phyloP scores from a whole-genome alignment of 2,888 invertebrate species.

The Limnephilus rhombicus region DNA sequence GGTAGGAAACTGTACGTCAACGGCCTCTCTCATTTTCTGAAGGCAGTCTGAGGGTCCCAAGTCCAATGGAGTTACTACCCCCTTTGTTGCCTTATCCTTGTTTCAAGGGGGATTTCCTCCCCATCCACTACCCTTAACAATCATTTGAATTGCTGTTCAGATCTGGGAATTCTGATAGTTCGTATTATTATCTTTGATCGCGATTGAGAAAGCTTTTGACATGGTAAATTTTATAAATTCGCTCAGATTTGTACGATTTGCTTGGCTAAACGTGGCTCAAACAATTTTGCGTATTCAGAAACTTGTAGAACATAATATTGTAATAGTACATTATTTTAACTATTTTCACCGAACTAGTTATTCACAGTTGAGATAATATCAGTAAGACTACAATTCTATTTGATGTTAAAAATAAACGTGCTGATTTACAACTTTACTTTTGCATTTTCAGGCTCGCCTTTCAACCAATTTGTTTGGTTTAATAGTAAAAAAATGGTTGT shows the following conservation, averaged over 20 bases:
- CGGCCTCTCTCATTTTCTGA: not conserved
- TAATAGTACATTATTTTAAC: not conserved
- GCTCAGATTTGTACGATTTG: not conserved
- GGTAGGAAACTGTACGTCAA: conserved; percentile 12
- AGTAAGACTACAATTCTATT: not conserved
- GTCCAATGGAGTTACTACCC: not conserved
- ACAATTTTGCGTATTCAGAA: not conserved
- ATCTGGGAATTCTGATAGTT: not conserved
- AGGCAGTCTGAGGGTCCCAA: not conserved
- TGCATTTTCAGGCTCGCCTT: too few relatives aligned
- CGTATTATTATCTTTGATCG: not conserved
- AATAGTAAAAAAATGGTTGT: too few relatives aligned
- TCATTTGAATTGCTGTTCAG: not conserved
- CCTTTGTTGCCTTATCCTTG: not conserved
- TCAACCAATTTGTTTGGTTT: too few relatives aligned
- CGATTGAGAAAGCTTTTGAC: not conserved
- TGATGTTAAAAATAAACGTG: too few relatives aligned
- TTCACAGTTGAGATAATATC: not conserved
- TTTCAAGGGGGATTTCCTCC: not conserved
- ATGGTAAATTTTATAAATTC: not conserved
- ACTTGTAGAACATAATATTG: not conserved
- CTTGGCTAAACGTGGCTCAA: too few relatives aligned
- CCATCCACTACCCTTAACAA: not conserved
- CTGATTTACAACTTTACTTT: too few relatives aligned
- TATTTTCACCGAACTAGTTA: not conserved